phyloP scores from a whole-genome alignment of 2,797 vertebrate genomes.

The Sphenodon punctatus region DNA sequence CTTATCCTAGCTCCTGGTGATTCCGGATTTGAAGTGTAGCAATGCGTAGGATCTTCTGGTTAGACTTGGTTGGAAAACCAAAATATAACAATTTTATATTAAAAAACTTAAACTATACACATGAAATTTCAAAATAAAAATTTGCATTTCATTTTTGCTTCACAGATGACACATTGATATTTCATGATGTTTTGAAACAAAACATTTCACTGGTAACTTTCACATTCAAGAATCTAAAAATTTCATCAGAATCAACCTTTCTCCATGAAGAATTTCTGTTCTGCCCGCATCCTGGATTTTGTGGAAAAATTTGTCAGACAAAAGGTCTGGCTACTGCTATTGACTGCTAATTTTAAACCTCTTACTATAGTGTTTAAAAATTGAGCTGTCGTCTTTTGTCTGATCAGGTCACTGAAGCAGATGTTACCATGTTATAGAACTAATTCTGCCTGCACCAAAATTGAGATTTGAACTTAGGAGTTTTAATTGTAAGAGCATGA shows the following conservation, averaged over 20 bases:
- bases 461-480: background rate
- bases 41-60: background rate
- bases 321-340: too few species aligned
- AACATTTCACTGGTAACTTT: background rate
- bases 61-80: background rate
- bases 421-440: background rate
- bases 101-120: background rate
- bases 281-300: too few species aligned
- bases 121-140: background rate
- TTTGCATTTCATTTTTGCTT: background rate
- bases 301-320: too few species aligned
- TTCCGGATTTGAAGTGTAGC: background rate
- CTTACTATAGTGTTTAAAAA: background rate
- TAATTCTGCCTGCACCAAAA: background rate
- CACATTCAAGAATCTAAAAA: too few species aligned
- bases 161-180: background rate
- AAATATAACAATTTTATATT: background rate
- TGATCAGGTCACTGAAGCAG: background rate
- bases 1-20: background rate
- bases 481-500: background rate
- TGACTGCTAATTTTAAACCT: too few species aligned
- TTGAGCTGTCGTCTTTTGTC: background rate
- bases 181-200: background rate
- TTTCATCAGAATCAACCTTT: too few species aligned
- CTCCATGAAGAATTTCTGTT: too few species aligned